Evolutionary conservation across 1,140 invertebrate species (phyloP).

Genomic region (Bombus ignitus): DNA sequence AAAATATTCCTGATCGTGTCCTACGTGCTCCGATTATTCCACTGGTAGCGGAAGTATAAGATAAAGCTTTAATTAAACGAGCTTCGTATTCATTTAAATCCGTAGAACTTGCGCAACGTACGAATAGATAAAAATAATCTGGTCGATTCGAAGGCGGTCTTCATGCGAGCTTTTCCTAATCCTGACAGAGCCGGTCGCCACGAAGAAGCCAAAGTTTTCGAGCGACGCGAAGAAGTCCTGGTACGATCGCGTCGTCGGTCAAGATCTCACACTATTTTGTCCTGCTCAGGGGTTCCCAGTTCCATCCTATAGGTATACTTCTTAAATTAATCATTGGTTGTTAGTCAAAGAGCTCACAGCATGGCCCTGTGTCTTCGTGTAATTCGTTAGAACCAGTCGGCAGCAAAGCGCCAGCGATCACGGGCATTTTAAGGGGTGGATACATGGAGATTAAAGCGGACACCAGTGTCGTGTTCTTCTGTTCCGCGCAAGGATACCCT

Average conservation of each 20-base stretch:
- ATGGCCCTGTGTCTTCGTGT: conserved; percentile 30
- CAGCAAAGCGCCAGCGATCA: conserved; percentile 76
- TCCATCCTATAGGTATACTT: conserved; percentile 83
- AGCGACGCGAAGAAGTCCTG: conserved; percentile 81
- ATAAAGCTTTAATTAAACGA: not conserved
- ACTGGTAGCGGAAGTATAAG: not conserved
- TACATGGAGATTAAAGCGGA: conserved; percentile 61
- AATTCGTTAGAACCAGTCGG: conserved; percentile 73
- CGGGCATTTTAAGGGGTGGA: conserved; percentile 74
- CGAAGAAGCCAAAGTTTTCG: conserved; percentile 85
- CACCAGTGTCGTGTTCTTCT: conserved; percentile 74
- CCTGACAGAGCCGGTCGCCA: conserved; percentile 85
- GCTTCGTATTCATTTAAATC: no score
- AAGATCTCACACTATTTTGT: conserved; percentile 80
- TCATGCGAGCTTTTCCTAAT: conserved; percentile 41
- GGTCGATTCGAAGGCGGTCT: not conserved
- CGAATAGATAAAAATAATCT: not conserved
- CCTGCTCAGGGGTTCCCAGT: conserved; percentile 89
- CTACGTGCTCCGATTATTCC: not conserved
- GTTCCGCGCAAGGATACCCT: conserved; percentile 88
- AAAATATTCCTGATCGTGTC: not conserved
- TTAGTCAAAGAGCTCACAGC: conserved; percentile 11
- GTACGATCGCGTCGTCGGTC: conserved; percentile 73
- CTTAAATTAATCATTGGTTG: not conserved
- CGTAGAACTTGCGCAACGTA: no score